Base-by-base conservation (phyloP, 2,113 vertebrate species). In the Cyprinodon variegatus region DNA sequence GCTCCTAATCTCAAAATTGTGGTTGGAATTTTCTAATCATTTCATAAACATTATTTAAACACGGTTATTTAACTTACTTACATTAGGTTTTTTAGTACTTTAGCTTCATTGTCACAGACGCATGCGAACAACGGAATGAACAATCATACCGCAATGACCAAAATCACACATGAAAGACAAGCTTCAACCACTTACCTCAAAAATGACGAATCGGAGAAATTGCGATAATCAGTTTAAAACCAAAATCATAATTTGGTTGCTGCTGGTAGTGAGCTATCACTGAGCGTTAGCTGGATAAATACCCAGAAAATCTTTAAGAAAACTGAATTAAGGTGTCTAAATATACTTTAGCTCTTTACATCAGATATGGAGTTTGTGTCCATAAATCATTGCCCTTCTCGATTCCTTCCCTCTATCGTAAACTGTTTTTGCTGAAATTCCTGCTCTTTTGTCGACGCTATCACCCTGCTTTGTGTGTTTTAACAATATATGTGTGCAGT, bases 151-250 rank as follows among this genome's bases (percentile, higher is more conserved):
- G 61, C 43, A 63, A 0, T 66, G 20, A 70, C 13, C 62, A 40
- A 13, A 66, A 22, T 66, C 20, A 61, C 29, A 57, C 41, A 8
- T 20, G 2, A 43, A 65, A 20, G 12, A 50, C 20, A 70, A 69
- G 38, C 36, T 46, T 82, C 13, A 36, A 48, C 36, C 68, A 79
- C 88, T 68, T 9, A 88, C 87, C 88, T 85, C 84, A 53, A 46
- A 36, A 50, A 0, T 6, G 66, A 48, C 62, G 41, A 53, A 64
- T 14, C 39, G 0, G 3, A 40, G 4, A 8, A 9, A 9, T 12
- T 53, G 64, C 48, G 7, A 3, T 61, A 61, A 11, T 65, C 39
- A 13, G 7, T 61, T 41, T 29, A 57, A 14, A 61, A 65, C 37
- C 0, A n/a, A 61, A 43, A 63, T 12, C 3, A 57, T 15, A 8